Evolutionary conservation across 2,113 vertebrate species (phyloP), one percentile per base, ranked within the genome.

Genomic region (Anguilla rostrata): DNA sequence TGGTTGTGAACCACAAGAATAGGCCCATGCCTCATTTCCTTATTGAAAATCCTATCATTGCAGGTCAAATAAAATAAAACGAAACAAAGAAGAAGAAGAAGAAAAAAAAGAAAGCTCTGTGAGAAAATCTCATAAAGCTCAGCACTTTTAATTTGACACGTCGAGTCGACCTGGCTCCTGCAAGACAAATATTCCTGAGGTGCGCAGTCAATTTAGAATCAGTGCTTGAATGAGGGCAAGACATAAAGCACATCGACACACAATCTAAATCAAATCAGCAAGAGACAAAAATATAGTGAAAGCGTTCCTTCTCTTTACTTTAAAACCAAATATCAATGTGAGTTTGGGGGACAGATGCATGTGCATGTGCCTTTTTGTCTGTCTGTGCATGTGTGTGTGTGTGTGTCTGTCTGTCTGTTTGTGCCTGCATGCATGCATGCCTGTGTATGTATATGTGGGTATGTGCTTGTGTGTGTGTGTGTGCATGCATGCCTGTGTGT

Each of bases 201-300:
- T 46, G 20, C 41, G 26, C 2, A 39, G 81, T 43, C 81, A 41
- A 49, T 39, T 82, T 43, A 16, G 41, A 26, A 49, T 82, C 20
- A 49, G 22, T 9, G 46, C 40, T n/a, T 82, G 81, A 82, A 22
- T 82, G 81, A 49, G 46, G 16, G 8, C n/a, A 14, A 82, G 26
- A 41, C 18, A 26, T 82, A 46, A 49, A 43, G 9, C 81, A 49
- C 41, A 82, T 18, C 49, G 82, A 57, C 29, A 34, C n/a, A 29
- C n/a, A 83, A 53, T 53, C 49, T 49, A 49, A 83, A 57, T 29
- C 46, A 83, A 83, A 83, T 83, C 43, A 29, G 49, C 49, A 7
- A 40, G 63, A 14, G 11, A 22, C 16, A 66, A 39, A 63, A 60
- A 63, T 84, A 66, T 63, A 84, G 26, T 40, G n/a, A 84, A 63